phyloP scores from a whole-genome alignment of 2,888 invertebrate genomes.

The Synergus gifuensis region DNA sequence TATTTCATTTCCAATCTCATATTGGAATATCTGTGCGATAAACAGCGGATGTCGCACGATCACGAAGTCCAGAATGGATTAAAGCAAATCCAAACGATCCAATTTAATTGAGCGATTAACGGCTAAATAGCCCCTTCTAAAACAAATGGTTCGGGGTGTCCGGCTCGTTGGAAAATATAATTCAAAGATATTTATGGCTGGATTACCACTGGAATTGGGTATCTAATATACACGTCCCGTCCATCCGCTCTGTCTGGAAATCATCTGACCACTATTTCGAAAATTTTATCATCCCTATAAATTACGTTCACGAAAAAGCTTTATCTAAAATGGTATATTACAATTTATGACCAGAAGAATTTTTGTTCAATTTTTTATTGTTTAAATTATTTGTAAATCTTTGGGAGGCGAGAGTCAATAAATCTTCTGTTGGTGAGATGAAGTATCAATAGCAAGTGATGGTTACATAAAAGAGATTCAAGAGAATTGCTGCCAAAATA shows the following conservation, averaged over 20 bases:
- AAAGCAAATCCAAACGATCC: constrained; percentile 75
- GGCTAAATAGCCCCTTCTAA: constrained; percentile 72
- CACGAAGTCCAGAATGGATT: constrained; percentile 66
- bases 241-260: constrained; percentile 63
- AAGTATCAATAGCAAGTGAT: background rate
- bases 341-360: background rate
- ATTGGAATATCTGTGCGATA: constrained; percentile 40
- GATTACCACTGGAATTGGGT: constrained; percentile 75
- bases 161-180: constrained; percentile 74
- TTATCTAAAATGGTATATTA: background rate
- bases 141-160: constrained; percentile 67
- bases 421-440: background rate
- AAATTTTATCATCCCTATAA: background rate
- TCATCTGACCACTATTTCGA: constrained; percentile 64
- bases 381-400: background rate
- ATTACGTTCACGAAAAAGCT: background rate
- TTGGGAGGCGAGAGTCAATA: background rate
- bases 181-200: constrained; percentile 76
- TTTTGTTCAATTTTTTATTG: background rate
- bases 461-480: background rate
- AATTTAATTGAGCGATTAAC: constrained; percentile 78
- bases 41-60: constrained; percentile 46
- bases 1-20: constrained; percentile 24
- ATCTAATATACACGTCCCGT: constrained; percentile 74
- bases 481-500: background rate